Base-by-base conservation (phyloP, 2,113 vertebrate species). In the Canis aureus region DNA sequence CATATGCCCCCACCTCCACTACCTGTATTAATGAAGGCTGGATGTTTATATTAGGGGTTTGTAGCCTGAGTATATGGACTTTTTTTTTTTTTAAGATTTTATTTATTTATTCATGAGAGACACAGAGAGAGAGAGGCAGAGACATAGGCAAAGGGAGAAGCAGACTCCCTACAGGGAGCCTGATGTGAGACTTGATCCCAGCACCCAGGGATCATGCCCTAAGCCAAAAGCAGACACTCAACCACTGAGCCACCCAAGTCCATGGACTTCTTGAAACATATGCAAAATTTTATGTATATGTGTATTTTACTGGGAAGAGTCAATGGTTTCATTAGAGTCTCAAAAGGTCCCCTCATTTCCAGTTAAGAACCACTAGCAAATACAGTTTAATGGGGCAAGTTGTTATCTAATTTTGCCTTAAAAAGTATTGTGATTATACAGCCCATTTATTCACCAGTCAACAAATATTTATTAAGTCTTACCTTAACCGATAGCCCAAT, bases 401-500 rank as follows among this genome's bases (percentile, higher is more conserved):
- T 84, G 19, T 53, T 25, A 13, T 51, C 32, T 96, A 59, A 81
- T 19, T 79, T 90, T 78, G 79, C 43, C 53, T 92, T 91, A 57
- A 93, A 91, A 96, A 90, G 43, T 71, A 38, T 32, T 10, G 8
- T 74, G 69, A 90, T 19, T 64, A 3, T 60, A 90, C 12, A 84
- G 38, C 1, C 20, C 17, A 49, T 32, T 64, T 22, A 93, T n/a
- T 89, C 49, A 64, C 43, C 27, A 59, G 57, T 62, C 83, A 96
- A 51, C 57, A 89, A 91, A 76, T 84, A 92, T 49, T 95, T 84
- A 81, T 22, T 62, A 94, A 80, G 81, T 87, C 74, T 43, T 91
- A 80, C 67, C 29, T 89, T 92, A 55, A 85, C 16, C 84, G 51
- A 71, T 60, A 94, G 66, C n/a, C 59, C 80, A 97, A 96, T 85